Conservation (phyloP, 2,797 vertebrate genomes). For the Pristis pectinata region DNA sequence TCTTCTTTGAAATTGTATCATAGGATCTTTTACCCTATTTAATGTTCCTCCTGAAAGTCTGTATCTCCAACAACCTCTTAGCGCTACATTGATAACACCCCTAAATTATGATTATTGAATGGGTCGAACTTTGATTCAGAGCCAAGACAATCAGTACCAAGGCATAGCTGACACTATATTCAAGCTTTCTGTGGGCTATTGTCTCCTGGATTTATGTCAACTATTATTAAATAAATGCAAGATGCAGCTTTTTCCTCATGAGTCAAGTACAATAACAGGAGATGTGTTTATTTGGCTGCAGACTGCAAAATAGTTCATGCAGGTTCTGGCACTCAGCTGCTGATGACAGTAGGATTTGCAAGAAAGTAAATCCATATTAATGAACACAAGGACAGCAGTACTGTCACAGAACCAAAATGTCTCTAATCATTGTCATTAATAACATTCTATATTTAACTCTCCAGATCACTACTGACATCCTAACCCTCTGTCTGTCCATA, state of each 20-base stretch:
- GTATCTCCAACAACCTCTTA: no score
- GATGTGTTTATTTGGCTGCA: not conserved
- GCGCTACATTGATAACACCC: no score
- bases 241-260: not conserved
- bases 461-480: no score
- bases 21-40: no score
- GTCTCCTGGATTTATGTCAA: not conserved
- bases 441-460: no score
- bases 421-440: no score
- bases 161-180: not conserved
- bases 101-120: no score
- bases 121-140: not conserved
- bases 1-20: no score
- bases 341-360: not conserved
- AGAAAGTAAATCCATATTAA: not conserved
- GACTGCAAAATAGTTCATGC: not conserved
- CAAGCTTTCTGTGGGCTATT: not conserved
- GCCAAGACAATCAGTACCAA: not conserved
- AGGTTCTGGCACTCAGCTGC: not conserved
- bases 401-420: no score
- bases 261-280: not conserved
- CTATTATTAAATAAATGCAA: not conserved
- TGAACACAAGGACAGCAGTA: not conserved
- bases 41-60: no score
- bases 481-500: no score